Evolutionary conservation across 64 coral and sea anemone species (phyloP), one percentile per base, ranked within the genome.

Genomic region (Cladopsammia gracilis): DNA sequence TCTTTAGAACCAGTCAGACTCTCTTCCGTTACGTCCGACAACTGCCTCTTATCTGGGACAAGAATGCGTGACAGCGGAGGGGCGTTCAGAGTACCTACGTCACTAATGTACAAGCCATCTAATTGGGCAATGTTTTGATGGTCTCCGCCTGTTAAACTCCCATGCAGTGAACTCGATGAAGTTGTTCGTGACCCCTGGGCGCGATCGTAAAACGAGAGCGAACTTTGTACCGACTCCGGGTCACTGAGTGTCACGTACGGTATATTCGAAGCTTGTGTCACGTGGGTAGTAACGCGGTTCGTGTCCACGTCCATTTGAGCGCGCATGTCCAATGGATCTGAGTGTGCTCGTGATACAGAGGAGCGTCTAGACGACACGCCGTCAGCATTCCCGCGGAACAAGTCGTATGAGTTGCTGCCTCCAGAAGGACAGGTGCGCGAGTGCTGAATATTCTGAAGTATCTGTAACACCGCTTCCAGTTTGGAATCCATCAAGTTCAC

Each of bases 1-100:
- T 83, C 80, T 66, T 83, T 83, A 9, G 80, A 83, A 67, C 62
- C 80, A 48, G 58, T 64, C 46, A 83, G 44, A 23, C 80, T 83
- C 43, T 83, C 80, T 62, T 83, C 80, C 1, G 80, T 83, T 16
- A 83, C 80, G 80, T 83, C 80, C 10, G 80, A 83, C 61, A 83
- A 49, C 45, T 83, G 80, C 2, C 80, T 65, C 80, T 64, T 65
- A 23, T 83, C 80, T 6, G 60, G 16, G 11, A 48, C 44, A 83
- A 83, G 80, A 83, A 49, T 62, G 18, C 80, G 80, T 83, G 80
- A 83, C 80, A 65, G 7, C 1, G 15, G 16, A 11, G 80, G 42
- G 10, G 80, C 61, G 61, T 66, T 83, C 3, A 82, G 54, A 42
- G 60, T 16, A 45, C 60, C 46, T 22, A 64, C 18, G 18, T 83